Evolutionary conservation across 2,888 invertebrate genomes (phyloP).

Genomic region (Scaptomyza parva): DNA sequence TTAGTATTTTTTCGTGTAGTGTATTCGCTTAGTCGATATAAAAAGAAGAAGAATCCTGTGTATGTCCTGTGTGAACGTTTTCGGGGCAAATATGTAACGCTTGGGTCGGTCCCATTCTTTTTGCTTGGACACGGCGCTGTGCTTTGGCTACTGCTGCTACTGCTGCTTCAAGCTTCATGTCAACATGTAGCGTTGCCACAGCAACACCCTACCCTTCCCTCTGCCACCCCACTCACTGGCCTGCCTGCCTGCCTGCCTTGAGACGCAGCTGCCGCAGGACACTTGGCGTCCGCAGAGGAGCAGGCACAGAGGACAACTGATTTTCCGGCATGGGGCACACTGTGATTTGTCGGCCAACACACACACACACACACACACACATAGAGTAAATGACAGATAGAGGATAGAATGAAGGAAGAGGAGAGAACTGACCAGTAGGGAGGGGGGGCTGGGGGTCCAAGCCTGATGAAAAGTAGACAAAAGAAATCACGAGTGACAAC

Average conservation of each 20-base stretch:
- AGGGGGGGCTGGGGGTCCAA: background rate
- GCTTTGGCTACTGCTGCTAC: background rate
- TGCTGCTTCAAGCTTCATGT: slow-evolving; percentile 14
- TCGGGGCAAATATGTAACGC: slow-evolving; percentile 55
- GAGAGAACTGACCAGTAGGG: slow-evolving; percentile 39
- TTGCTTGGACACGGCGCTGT: slow-evolving; percentile 7
- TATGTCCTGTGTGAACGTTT: slow-evolving; percentile 16
- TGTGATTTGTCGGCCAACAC: slow-evolving; percentile 67
- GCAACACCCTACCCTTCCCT: background rate
- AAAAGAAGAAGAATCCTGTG: slow-evolving; percentile 8
- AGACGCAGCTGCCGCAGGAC: slow-evolving; percentile 58
- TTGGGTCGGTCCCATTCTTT: slow-evolving; percentile 15
- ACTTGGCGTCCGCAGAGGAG: slow-evolving; percentile 24
- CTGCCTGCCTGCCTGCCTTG: slow-evolving; percentile 46
- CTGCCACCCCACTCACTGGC: background rate
- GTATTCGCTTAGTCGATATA: slow-evolving; percentile 8
- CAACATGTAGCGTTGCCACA: slow-evolving; percentile 34
- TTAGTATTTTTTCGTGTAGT: background rate
- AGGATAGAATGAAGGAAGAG: slow-evolving; percentile 36
- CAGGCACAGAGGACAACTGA: slow-evolving; percentile 57
- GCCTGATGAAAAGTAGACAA: slow-evolving; percentile 65
- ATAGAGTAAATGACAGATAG: slow-evolving; percentile 7
- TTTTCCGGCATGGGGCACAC: slow-evolving; percentile 67
- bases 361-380: slow-evolving; percentile 26
- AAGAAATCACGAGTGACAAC: slow-evolving; percentile 67